phyloP scores from a whole-genome alignment of 1,140 invertebrate genomes.

The Manduca sexta region DNA sequence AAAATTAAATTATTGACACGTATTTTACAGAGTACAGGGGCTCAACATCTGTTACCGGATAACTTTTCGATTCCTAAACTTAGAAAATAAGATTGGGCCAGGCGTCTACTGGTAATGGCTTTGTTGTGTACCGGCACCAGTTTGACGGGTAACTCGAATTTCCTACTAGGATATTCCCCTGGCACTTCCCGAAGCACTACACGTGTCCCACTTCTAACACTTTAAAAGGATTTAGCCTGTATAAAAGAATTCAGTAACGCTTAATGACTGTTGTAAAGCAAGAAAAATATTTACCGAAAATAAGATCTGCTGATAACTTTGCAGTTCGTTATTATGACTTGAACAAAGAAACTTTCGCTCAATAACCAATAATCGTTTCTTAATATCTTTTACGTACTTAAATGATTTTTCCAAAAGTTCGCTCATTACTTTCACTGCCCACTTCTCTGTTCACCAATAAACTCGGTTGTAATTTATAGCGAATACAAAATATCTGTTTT shows the following conservation, averaged over 20 bases:
- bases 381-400: slow-evolving; percentile 22
- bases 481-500: slow-evolving; percentile 3
- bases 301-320: slow-evolving; percentile 19
- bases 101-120: slow-evolving; percentile 37
- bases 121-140: slow-evolving; percentile 44
- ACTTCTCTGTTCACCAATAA: slow-evolving; percentile 9
- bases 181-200: slow-evolving; percentile 28
- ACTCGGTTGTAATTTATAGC: slow-evolving; percentile 10
- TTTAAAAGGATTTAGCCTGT: slow-evolving; percentile 6
- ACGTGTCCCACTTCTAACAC: slow-evolving; percentile 18
- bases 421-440: slow-evolving; percentile 23
- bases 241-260: neutral
- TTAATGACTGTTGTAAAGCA: neutral
- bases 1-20: neutral
- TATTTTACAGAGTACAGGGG: neutral
- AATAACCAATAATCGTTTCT: slow-evolving; percentile 32
- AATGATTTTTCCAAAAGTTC: slow-evolving; percentile 28
- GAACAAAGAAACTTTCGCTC: slow-evolving; percentile 27
- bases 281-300: slow-evolving; percentile 4
- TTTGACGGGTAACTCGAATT: slow-evolving; percentile 36
- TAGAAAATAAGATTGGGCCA: slow-evolving; percentile 41
- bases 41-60: slow-evolving; percentile 4
- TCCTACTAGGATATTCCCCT: slow-evolving; percentile 29
- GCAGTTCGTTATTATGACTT: slow-evolving; percentile 16
- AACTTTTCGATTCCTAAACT: slow-evolving; percentile 40